A percentile compares a stretch with the other conserved stretches of the same genome.
These are phyloP conservation scores for Puma concolor DNA, from an alignment of 2,113 vertebrate species.

Conservation along the genomic window DNA sequence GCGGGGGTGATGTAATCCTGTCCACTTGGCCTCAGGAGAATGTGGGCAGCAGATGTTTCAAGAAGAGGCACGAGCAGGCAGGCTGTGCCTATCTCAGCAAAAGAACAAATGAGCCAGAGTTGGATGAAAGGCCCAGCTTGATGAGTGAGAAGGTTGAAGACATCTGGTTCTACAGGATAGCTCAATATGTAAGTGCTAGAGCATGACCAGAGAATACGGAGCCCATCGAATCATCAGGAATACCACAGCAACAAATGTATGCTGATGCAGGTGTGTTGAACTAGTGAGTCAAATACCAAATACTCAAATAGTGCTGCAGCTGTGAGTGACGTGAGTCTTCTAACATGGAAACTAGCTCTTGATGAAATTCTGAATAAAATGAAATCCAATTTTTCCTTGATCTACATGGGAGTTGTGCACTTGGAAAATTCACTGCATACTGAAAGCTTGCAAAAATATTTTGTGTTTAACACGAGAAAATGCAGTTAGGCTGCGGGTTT, in stretches of 20 bases:
- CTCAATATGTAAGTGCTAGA: background rate
- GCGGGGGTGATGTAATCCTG: background rate
- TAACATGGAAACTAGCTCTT: background rate
- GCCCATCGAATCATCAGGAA: background rate
- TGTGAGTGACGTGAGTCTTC: background rate
- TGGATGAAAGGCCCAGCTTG: background rate
- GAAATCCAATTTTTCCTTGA: background rate
- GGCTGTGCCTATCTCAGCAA: background rate
- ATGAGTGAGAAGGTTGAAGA: background rate
- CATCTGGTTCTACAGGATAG: background rate
- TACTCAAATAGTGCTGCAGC: background rate
- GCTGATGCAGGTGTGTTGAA: background rate
- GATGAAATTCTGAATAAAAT: conserved; percentile 1
- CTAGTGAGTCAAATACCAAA: background rate
- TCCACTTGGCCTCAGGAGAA: background rate
- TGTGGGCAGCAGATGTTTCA: background rate
- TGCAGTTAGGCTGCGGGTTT: background rate
- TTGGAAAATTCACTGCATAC: background rate
- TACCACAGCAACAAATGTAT: background rate
- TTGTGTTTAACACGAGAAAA: background rate
- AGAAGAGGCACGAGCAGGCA: background rate
- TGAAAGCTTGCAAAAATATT: background rate
- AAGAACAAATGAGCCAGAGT: background rate
- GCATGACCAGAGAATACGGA: background rate
- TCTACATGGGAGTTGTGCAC: background rate